Base-by-base conservation (phyloP, 2,888 invertebrate genomes). In the Drosophila peninsularis region DNA sequence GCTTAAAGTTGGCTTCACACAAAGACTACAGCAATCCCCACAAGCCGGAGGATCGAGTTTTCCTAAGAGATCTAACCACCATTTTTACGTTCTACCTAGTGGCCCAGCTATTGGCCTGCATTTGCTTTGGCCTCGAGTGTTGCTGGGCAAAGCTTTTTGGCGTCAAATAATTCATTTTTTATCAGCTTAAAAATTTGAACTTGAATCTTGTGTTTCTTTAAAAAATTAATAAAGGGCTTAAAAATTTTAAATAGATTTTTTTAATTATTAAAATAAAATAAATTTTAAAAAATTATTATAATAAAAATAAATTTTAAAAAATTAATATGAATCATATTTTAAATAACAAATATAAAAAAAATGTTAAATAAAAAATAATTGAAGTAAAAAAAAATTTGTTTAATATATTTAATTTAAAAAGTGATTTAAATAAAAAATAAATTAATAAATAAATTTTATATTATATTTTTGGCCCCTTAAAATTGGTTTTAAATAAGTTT, bases 51-150 rank as follows among this genome's bases (percentile, higher is more conserved):
- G 34, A 45, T 0, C 3, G 0, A 5, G n/a, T 45, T 0, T 45
- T 10, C 0, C n/a, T 36, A 0, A 34, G 14, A 19, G 50, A 50
- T 21, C 21, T 50, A 4, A 21, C 34, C 1, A 9, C 9, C 13
- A 21, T 50, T 2, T 34, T 50, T 0, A 5, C 1, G 13, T 34
- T 50, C 50, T 50, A 50, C 19, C 7, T 19, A 10, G 32, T 14
- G 19, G 34, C 34, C 0, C 21, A 75, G 30, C 6, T 66, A 0
- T 0, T 75, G 0, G 62, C 67, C 30, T 60, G 52, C 24, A 0
- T 74, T 11, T 66, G 47, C 24, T 82, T 85, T 55, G 47, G 17
- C 5, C 0, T 62, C 17, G 83, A 85, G 24, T 45, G 13, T 0
- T 55, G 11, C 7, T 56, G 47, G 53, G 49, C 30, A 3, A 47